Base-by-base conservation (phyloP, 2,113 vertebrate species). In the Rhipidura dahli region DNA sequence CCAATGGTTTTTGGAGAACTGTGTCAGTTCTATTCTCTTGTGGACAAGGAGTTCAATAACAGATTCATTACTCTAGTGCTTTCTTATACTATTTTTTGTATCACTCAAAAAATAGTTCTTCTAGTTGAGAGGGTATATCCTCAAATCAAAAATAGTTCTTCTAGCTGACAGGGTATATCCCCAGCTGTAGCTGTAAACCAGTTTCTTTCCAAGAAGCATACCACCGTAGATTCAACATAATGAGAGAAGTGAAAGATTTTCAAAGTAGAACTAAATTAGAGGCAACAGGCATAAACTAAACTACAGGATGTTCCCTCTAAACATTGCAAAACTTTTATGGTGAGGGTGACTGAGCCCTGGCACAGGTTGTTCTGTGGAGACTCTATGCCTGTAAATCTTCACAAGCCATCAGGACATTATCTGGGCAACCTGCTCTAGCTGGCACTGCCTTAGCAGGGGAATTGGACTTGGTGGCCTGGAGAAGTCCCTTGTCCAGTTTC, bases 161-260 rank as follows among this genome's bases (percentile, higher is more conserved):
- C 44, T 64, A 53, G 28, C n/a, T 66, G 3, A 42, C 8, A 40
- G 13, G 8, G 50, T 50, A 13, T 47, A 51, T 66, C 11, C 28
- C 86, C 10, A 49, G 42, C 20, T 73, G 27, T 50, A 89, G n/a
- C 22, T 85, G 22, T 51, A 70, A 84, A 75, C 51, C 1, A 44
- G 23, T 82, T 90, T 87, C 18, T 76, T 91, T 91, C 73, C 69
- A 65, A 87, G 56, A 31, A 83, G 56, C 17, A 56, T 66, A 53
- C 56, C 76, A 77, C 44, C 80, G 30, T 45, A 95, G 42, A 86
- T 89, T 96, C 73, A 85, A 42, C 31, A 35, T 50, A 72, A 80
- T 45, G 44, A 93, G 22, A 89, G 13, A 57, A 91, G 35, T 64
- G 66, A 92, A 56, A 91, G 39, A 78, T 86, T 93, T 95, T 90